Percentiles rank a stretch among this genome's conserved stretches.
Conservation (phyloP, 1,140 invertebrate species). For the Diorhabda sublineata region DNA sequence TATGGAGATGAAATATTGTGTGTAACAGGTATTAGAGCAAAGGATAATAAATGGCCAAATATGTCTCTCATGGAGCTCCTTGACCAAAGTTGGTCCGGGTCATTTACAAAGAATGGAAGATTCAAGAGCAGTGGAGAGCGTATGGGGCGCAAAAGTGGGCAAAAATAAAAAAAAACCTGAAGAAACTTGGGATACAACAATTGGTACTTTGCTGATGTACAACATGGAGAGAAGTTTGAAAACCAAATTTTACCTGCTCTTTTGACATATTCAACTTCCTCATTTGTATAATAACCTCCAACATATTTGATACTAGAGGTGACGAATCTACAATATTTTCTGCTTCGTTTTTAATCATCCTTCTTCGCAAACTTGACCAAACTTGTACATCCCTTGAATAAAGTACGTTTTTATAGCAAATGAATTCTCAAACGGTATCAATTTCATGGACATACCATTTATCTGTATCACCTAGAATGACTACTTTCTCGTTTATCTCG, state of each 20-base stretch:
- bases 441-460: conserved; percentile 58
- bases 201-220: too few relatives aligned
- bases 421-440: not conserved
- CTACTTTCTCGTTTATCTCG: conserved; percentile 71
- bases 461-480: conserved; percentile 79
- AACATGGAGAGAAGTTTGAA: too few relatives aligned
- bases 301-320: conserved; percentile 74
- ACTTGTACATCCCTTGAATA: conserved; percentile 53
- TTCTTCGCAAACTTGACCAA: conserved; percentile 54
- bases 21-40: too few relatives aligned
- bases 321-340: conserved; percentile 68
- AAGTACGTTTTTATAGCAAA: not conserved
- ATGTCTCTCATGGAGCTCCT: too few relatives aligned
- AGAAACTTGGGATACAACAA: too few relatives aligned
- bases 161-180: too few relatives aligned
- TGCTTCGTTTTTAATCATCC: conserved; percentile 45
- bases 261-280: conserved; percentile 62
- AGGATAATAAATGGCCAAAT: too few relatives aligned
- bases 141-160: too few relatives aligned
- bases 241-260: conserved; percentile 46
- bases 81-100: too few relatives aligned
- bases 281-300: conserved; percentile 76
- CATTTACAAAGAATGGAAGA: too few relatives aligned
- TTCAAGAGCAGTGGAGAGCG: too few relatives aligned
- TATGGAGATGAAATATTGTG: too few relatives aligned